A percentile compares a stretch with the other conserved stretches of the same genome.
phyloP scores from a whole-genome alignment of 2,113 vertebrate genomes.

The Penelope pileata region DNA sequence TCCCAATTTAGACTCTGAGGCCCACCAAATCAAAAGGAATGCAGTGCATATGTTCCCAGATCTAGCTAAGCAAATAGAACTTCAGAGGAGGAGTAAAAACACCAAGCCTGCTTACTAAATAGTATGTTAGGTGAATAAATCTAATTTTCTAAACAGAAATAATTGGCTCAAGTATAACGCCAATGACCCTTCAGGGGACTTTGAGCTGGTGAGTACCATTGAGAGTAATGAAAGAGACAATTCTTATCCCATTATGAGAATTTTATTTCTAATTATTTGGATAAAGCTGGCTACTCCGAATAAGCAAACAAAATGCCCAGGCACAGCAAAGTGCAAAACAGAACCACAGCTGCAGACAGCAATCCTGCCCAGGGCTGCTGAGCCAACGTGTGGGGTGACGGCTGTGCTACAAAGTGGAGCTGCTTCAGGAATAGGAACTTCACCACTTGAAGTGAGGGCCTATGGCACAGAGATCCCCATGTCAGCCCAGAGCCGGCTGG shows the following conservation, averaged over 20 bases:
- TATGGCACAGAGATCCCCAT: not conserved
- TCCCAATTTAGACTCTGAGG: constrained; percentile 50
- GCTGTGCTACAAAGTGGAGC: not conserved
- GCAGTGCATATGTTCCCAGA: constrained; percentile 42
- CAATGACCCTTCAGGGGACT: not conserved
- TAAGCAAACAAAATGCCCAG: not conserved
- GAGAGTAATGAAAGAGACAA: not conserved
- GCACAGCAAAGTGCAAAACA: not conserved
- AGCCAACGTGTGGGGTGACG: not conserved
- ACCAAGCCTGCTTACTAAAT: not conserved
- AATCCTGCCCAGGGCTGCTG: not conserved
- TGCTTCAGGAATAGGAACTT: not conserved
- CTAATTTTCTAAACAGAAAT: constrained; percentile 30
- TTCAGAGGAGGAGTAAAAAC: not conserved
- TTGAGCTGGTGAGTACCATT: not conserved
- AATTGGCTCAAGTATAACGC: constrained; percentile 4
- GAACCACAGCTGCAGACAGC: not conserved
- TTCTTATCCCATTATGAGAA: not conserved
- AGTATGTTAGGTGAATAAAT: not conserved
- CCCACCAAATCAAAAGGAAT: constrained; percentile 46
- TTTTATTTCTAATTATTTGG: not conserved
- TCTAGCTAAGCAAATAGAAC: constrained; percentile 2
- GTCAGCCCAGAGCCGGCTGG: not conserved
- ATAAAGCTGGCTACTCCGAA: not conserved
- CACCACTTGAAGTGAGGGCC: accelerated